Base-by-base conservation (phyloP, 2,888 invertebrate genomes). In the Gisinianus flammeolus region DNA sequence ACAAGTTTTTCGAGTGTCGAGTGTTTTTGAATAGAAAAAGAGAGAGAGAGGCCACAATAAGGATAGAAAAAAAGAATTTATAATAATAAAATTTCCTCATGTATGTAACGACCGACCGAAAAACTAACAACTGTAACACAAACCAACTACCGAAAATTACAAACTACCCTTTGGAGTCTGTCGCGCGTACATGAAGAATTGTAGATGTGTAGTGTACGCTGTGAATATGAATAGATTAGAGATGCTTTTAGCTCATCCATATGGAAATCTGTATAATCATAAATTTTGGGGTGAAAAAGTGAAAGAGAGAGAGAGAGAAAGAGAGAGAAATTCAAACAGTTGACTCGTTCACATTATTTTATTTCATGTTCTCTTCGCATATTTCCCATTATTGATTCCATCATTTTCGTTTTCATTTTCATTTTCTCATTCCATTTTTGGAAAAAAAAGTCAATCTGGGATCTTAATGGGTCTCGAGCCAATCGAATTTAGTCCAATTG, bases 241-340 rank as follows among this genome's bases (percentile, higher is more conserved):
- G 56, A 71, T 71, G 71, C 54, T 33, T 54, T 54, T n/a, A 67
- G 44, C 56, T 69, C 69, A 71, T 71, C 71, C 54, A 71, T 71
- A 71, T 71, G 71, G 71, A 71, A 71, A 71, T 71, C n/a, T 44
- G 22, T 35, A 44, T 19, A 12, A 22, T 44, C 69, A 35, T 71
- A 56, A 28, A 56, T 71, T 71, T 71, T 26, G 70, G 54, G 70
- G 54, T 70, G 54, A 70, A 70, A 70, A 54, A 70, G 70, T 52
- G 70, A 70, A 52, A 68, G n/a, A 22, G 33, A 35, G 33, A 33
- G 33, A 68, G 35, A 44, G 44, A 44, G 44, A 19, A 44, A 44
- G 44, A 44, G 44, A 44, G 44, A 44, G 44, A 44, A 19, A 44
- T 44, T 44, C 19, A 12, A 16, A 44, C 44, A 44, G 44, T 44